These are phyloP conservation scores for Percopsis transmontana DNA, from an alignment of 2,113 vertebrate genomes.

Conservation along the genomic window DNA sequence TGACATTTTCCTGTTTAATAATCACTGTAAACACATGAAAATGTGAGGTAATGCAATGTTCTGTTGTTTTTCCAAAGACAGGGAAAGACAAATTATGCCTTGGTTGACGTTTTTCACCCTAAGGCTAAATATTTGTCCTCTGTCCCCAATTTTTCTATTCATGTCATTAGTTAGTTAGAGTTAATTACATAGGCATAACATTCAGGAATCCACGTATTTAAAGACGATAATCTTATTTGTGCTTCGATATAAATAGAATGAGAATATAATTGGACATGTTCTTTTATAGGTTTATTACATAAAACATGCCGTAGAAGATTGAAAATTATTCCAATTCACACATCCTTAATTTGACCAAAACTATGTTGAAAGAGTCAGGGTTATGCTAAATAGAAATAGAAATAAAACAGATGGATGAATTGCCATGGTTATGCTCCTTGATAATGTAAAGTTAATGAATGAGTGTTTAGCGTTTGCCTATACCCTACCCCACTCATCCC, in stretches of 20 bases:
- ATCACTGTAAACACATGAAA: conserved; percentile 37
- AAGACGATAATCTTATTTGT: conserved; percentile 13
- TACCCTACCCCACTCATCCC: conserved; percentile 67
- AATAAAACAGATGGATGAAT: conserved; percentile 44
- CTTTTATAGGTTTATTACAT: conserved; percentile 37
- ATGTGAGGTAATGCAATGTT: conserved; percentile 59
- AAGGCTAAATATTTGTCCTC: conserved; percentile 46
- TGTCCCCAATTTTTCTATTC: conserved; percentile 36
- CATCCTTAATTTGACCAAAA: neutral
- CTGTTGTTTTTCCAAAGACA: conserved; percentile 55
- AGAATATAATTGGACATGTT: conserved; percentile 8
- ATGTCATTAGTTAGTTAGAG: conserved; percentile 44
- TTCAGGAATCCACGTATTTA: conserved; percentile 19
- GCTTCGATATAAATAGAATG: conserved; percentile 10
- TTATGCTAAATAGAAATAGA: conserved; percentile 6
- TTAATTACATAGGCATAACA: conserved; percentile 21
- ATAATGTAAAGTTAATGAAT: conserved; percentile 59
- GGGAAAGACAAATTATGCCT: conserved; percentile 37
- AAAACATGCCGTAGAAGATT: neutral
- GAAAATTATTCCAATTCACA: neutral
- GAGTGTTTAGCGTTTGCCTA: conserved; percentile 66
- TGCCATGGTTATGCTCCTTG: conserved; percentile 58
- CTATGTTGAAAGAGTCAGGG: conserved; percentile 1
- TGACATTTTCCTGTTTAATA: conserved; percentile 50
- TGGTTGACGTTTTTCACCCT: conserved; percentile 55